These are phyloP conservation scores for Apocheima hispidaria DNA, from an alignment of 2,888 invertebrate species.

Conservation along the genomic window DNA sequence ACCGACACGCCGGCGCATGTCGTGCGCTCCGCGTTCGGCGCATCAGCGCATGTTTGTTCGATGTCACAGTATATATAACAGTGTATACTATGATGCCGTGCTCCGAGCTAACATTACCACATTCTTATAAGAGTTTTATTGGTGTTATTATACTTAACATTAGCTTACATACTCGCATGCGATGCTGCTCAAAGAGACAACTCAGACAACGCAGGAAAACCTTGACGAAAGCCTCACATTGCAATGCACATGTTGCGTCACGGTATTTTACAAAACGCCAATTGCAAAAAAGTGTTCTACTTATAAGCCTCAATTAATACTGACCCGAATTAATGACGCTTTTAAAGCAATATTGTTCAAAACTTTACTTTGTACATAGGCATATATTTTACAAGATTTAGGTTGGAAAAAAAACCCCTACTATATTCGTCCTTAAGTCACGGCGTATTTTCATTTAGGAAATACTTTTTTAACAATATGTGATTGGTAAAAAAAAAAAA, in stretches of 20 bases:
- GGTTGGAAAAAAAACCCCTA: too few species aligned
- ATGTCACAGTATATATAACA: constrained; percentile 17
- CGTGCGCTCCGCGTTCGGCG: constrained; percentile 31
- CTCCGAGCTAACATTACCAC: constrained; percentile 32
- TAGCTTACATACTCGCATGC: constrained; percentile 52
- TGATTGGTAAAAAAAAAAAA: too few species aligned
- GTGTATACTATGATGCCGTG: constrained; percentile 37
- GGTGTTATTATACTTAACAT: constrained; percentile 61
- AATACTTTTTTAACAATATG: too few species aligned
- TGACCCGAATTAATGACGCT: constrained; percentile 25
- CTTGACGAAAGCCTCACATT: constrained; percentile 55
- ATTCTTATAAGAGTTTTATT: constrained; percentile 32
- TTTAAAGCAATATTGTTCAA: constrained; percentile 18
- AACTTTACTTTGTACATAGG: neutral
- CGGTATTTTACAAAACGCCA: constrained; percentile 27
- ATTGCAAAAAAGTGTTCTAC: constrained; percentile 33
- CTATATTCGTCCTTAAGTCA: too few species aligned
- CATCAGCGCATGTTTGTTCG: constrained; percentile 30
- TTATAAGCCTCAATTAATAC: constrained; percentile 29
- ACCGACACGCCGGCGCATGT: constrained; percentile 32
- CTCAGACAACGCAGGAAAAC: constrained; percentile 63
- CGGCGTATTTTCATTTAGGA: too few species aligned
- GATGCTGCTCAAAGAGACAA: constrained; percentile 63
- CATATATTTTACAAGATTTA: neutral
- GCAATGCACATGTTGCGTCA: constrained; percentile 30